Evolutionary conservation across 35 echinoderm and acorn worm genomes (phyloP).

Genomic region (Ophioderma brevispina): DNA sequence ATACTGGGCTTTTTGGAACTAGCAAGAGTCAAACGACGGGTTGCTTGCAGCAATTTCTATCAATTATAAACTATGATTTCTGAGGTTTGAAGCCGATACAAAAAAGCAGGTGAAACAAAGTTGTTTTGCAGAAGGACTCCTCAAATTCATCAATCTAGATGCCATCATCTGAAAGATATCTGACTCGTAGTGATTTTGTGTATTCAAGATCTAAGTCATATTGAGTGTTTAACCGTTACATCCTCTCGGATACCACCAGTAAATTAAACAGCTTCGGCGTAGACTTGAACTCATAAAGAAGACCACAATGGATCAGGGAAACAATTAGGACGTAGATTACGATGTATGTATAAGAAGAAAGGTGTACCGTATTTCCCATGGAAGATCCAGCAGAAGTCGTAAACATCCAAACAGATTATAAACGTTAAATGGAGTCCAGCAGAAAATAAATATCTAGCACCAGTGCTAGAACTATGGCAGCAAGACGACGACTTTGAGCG

Average conservation of each 20-base stretch:
- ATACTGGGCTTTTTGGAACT: too few species aligned
- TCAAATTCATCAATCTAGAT: too few species aligned
- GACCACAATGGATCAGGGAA: neutral
- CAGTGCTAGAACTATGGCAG: slow-evolving; percentile 59
- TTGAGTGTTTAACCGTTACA: too few species aligned
- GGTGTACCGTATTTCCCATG: neutral
- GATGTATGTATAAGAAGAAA: neutral
- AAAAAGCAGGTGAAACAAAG: too few species aligned
- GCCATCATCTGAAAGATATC: too few species aligned
- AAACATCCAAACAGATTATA: slow-evolving; percentile 56
- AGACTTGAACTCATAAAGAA: neutral
- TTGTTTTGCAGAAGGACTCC: too few species aligned
- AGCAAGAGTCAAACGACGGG: too few species aligned
- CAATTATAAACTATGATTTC: too few species aligned
- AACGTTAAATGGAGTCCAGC: slow-evolving; percentile 67
- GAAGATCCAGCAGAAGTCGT: neutral
- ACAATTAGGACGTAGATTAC: neutral
- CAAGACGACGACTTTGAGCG: slow-evolving; percentile 36
- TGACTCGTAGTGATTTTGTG: too few species aligned
- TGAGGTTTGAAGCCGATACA: too few species aligned
- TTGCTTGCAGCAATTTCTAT: too few species aligned
- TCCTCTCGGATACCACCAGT: neutral
- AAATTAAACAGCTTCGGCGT: neutral
- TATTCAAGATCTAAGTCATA: too few species aligned
- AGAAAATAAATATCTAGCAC: slow-evolving; percentile 66